A percentile compares a stretch with the other conserved stretches of the same genome.
phyloP scores from a whole-genome alignment of 2,113 vertebrate species.

The Poicephalus meyeri region DNA sequence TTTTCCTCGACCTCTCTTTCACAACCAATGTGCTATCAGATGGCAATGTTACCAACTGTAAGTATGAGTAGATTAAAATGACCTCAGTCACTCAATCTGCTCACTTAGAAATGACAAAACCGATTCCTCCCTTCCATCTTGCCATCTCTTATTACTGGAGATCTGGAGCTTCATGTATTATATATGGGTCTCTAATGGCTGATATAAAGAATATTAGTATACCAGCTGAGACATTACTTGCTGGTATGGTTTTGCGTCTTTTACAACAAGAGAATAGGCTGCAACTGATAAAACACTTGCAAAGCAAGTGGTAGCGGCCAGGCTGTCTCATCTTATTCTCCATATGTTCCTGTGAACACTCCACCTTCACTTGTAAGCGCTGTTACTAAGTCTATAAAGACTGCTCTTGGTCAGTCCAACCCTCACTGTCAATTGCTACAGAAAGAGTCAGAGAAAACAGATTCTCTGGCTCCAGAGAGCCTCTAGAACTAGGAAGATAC shows the following conservation, averaged over 20 bases:
- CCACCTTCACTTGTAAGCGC: not conserved
- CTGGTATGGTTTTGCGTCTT: not conserved
- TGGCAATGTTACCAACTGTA: not conserved
- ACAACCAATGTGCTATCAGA: not conserved
- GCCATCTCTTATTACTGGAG: not conserved
- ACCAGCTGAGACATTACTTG: not conserved
- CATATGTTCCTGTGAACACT: not conserved
- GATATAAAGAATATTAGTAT: not conserved
- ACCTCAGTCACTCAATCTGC: not conserved
- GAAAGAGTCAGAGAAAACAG: not conserved
- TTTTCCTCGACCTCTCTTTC: not conserved
- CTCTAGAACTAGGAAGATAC: not conserved
- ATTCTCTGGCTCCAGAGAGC: not conserved
- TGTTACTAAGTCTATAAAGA: not conserved
- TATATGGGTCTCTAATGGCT: not conserved
- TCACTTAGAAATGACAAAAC: not conserved
- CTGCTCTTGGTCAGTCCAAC: not conserved
- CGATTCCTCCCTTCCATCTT: not conserved
- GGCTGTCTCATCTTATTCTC: not conserved
- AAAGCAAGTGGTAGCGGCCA: not conserved
- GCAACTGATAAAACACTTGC: not conserved
- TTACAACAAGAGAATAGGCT: not conserved
- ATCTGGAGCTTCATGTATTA: not conserved
- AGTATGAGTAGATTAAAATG: not conserved
- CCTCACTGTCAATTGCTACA: not conserved